Evolutionary conservation across 2,113 vertebrate genomes (phyloP).

Genomic region (Anthoscopus minutus): DNA sequence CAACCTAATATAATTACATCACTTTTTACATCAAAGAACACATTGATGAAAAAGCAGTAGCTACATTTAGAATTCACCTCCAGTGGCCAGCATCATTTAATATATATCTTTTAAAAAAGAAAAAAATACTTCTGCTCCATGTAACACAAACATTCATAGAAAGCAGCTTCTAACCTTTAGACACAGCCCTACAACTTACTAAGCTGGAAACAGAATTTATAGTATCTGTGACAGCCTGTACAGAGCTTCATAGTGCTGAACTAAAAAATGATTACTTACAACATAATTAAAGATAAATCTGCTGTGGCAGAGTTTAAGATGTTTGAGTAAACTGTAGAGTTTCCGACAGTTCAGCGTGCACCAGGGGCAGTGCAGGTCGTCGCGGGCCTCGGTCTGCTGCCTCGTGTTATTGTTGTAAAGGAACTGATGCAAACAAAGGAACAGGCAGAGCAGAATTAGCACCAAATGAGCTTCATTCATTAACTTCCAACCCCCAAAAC

Average conservation of each 20-base stretch:
- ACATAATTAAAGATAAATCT: conserved; percentile 98
- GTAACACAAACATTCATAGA: not conserved
- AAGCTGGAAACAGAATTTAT: not conserved
- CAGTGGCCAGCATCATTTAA: not conserved
- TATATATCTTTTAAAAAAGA: not conserved
- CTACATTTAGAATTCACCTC: not conserved
- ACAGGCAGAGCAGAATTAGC: not conserved
- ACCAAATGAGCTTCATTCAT: not conserved
- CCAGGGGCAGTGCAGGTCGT: conserved; percentile 97
- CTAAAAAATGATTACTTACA: conserved; percentile 72
- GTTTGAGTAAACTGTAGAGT: conserved; percentile 96
- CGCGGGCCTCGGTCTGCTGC: conserved; percentile 95
- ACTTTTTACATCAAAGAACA: not conserved
- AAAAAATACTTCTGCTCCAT: not conserved
- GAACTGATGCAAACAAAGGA: conserved; percentile 73
- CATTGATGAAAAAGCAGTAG: not conserved
- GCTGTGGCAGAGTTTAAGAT: conserved; percentile 97
- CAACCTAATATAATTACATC: not conserved
- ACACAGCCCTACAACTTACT: not conserved
- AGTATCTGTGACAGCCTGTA: not conserved
- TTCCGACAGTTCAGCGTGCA: conserved; percentile 96
- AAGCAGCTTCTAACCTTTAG: not conserved
- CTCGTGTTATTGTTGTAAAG: conserved; percentile 97
- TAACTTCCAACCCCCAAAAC: not conserved
- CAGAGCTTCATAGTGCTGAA: not conserved